These are phyloP conservation scores for Eueremaeus valkanovi DNA, from an alignment of 2,888 invertebrate species.

Conservation along the genomic window DNA sequence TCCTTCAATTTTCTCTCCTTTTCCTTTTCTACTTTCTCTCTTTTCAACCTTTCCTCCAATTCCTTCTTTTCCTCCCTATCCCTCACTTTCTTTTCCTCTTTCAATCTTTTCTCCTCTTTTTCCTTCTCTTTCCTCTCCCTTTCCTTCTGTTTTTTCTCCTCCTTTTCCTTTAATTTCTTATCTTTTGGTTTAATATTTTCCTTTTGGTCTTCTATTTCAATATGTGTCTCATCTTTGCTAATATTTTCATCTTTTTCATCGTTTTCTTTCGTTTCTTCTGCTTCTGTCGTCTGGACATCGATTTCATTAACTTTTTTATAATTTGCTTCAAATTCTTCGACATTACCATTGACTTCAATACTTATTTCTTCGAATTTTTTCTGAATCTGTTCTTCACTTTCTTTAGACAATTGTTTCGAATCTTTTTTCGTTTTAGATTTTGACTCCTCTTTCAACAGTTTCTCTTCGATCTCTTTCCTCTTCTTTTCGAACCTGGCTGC, in stretches of 20 bases:
- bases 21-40: background rate
- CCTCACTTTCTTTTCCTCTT: background rate
- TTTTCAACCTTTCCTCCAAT: background rate
- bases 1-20: conserved; percentile 20
- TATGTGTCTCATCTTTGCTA: background rate
- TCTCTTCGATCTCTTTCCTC: conserved; percentile 17
- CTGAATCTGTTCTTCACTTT: background rate
- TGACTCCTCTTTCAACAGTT: background rate
- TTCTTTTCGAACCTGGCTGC: background rate
- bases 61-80: conserved; percentile 9
- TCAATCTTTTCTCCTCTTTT: conserved; percentile 10
- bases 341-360: conserved; percentile 11
- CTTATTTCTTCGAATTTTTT: background rate
- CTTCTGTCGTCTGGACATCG: background rate
- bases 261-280: conserved; percentile 17
- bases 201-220: background rate
- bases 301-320: background rate
- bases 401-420: background rate
- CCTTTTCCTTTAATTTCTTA: background rate
- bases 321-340: conserved; percentile 19
- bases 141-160: background rate
- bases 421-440: background rate
- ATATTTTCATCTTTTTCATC: too few relatives aligned
- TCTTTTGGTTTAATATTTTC: conserved; percentile 3
- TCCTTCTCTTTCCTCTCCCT: conserved; percentile 7